Base-by-base conservation (phyloP, 2,797 vertebrate species). In the Ficedula albicollis region DNA sequence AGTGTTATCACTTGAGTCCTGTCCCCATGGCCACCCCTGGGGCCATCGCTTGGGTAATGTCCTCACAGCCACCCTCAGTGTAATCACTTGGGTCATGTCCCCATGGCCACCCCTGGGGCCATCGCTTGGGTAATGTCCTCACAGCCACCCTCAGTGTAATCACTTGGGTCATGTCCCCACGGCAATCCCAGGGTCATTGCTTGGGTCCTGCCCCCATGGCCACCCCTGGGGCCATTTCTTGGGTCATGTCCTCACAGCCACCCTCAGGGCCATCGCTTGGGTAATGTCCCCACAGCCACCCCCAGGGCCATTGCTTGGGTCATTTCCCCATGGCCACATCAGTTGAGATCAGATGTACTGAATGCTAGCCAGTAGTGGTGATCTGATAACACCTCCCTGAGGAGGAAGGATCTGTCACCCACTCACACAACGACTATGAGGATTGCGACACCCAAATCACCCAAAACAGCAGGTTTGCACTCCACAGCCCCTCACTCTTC, bases 231-330 rank as follows among this genome's bases (percentile, higher is more conserved):
- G 32, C 26, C 5, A 34, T 19, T 0, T 0, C 27, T 54, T 82
- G 43, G 2, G 36, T 15, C 16, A 51, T 26, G 38, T 51, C 16
- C 21, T 5, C 26, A 34, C 1, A 0, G 43, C 6, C 15, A 41
- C 3, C 10, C 23, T 12, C 10, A 2, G 32, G 26, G 3, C 49
- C 8, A 3, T 64, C 2, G 0, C 16, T 41, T 56, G 36, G 16
- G 43, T 27, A 67, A 58, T 43, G 44, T 49, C 21, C 21, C 6
- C 22, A 30, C 0, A 0, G 27, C 14, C 52, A 58, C 5, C 4
- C 7, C 2, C 32, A 32, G 18, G 10, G 5, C 36, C 5, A 26
- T 12, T 0, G 0, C 41, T 69, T 69, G 41, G 4, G 34, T 32
- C 41, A 43, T 32, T 26, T 55, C 25, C 30, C 26, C 49, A 46